A percentile compares a stretch with the other conserved stretches of the same genome.
Evolutionary conservation across 23 tunicate genomes (phyloP).

Genomic region (Botrylloides violaceus): DNA sequence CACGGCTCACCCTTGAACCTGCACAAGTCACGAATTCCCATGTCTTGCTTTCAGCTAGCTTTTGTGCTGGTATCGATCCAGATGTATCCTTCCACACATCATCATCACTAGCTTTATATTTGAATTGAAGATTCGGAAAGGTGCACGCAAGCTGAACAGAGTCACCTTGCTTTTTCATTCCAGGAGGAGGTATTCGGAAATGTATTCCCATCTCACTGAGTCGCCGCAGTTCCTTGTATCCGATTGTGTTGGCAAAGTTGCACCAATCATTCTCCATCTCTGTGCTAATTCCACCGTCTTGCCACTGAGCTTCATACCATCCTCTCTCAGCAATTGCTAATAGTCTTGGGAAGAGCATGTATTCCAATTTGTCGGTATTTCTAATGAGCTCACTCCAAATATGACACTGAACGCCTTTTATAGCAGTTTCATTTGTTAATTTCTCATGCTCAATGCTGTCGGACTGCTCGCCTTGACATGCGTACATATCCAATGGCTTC

Average conservation of each 20-base stretch:
- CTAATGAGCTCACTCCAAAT: conserved; percentile 60
- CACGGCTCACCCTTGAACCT: conserved; percentile 8
- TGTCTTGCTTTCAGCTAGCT: background rate
- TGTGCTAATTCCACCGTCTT: background rate
- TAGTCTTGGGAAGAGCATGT: conserved; percentile 74
- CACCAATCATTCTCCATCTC: conserved; percentile 39
- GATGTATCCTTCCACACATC: background rate
- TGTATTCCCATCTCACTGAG: conserved; percentile 25
- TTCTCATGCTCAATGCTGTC: conserved; percentile 10
- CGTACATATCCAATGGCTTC: conserved; percentile 45
- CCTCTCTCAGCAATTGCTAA: conserved; percentile 88
- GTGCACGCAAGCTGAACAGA: background rate
- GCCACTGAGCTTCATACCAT: conserved; percentile 63
- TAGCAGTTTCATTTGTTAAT: background rate
- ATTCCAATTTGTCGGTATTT: conserved; percentile 38
- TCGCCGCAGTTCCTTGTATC: conserved; percentile 54
- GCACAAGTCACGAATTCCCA: conserved; percentile 15
- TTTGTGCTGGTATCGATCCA: background rate
- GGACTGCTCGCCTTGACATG: conserved; percentile 25
- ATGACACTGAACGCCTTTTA: conserved; percentile 66
- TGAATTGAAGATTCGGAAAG: conserved; percentile 15
- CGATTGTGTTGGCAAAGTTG: conserved; percentile 52
- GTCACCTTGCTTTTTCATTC: conserved; percentile 20
- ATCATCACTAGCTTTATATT: conserved; percentile 1
- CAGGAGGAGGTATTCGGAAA: conserved; percentile 84